phyloP scores from a whole-genome alignment of 1,140 invertebrate genomes.

The Agrypnia vestita region DNA sequence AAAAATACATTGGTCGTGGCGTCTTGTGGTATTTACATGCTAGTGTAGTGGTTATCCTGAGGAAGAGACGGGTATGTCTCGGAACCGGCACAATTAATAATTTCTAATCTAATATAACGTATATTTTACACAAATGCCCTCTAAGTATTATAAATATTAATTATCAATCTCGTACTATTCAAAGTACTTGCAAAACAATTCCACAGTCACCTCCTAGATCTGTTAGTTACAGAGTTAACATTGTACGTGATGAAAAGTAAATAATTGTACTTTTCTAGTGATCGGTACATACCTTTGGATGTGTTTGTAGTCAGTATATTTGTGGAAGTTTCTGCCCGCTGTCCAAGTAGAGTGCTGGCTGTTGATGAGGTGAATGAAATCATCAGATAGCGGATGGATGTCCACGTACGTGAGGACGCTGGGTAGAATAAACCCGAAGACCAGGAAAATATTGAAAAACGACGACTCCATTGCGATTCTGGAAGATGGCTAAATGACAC shows the following conservation, averaged over 20 bases:
- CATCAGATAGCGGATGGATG: conserved; percentile 72
- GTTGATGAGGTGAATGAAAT: conserved; percentile 80
- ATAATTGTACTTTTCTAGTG: neutral
- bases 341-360: conserved; percentile 78
- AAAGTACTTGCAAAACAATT: neutral
- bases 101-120: too few relatives aligned
- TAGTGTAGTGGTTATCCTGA: too few relatives aligned
- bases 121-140: too few relatives aligned
- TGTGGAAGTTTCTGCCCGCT: conserved; percentile 82
- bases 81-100: too few relatives aligned
- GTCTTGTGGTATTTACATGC: too few relatives aligned
- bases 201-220: neutral
- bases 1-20: too few relatives aligned
- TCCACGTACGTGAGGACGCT: neutral
- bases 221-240: neutral
- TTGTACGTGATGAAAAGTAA: neutral
- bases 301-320: conserved; percentile 73
- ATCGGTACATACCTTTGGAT: conserved; percentile 69
- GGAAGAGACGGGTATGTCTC: too few relatives aligned
- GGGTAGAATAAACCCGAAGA: neutral
- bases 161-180: too few relatives aligned
- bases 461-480: neutral
- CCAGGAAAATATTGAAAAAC: too few relatives aligned
- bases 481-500: too few relatives aligned
- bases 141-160: too few relatives aligned